These are phyloP conservation scores for Oxytorus armatus DNA, from an alignment of 2,888 invertebrate genomes.

Conservation along the genomic window DNA sequence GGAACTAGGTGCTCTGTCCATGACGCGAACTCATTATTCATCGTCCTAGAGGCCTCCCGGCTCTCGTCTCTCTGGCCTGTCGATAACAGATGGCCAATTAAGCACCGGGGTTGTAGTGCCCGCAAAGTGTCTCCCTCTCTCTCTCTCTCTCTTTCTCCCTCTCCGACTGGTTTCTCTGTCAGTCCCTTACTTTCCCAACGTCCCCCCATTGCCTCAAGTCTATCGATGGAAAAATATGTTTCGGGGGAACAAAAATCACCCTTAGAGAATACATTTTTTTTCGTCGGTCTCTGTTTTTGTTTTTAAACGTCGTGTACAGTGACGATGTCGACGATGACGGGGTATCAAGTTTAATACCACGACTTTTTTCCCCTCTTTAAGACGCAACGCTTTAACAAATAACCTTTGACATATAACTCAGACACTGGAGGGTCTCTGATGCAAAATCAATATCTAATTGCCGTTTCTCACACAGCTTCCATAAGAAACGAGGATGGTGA, in stretches of 20 bases:
- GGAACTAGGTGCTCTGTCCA: conserved; percentile 50
- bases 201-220: neutral
- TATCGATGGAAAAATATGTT: conserved; percentile 27
- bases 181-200: conserved; percentile 2
- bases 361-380: conserved; percentile 2
- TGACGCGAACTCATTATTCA: conserved; percentile 68
- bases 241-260: conserved; percentile 5
- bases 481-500: conserved; percentile 15
- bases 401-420: conserved; percentile 61
- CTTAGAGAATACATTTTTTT: conserved; percentile 21
- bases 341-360: conserved; percentile 18
- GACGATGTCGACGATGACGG: neutral
- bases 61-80: conserved; percentile 57
- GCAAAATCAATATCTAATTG: conserved; percentile 82
- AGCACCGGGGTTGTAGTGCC: conserved; percentile 56
- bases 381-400: conserved; percentile 74
- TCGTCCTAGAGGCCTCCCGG: conserved; percentile 45
- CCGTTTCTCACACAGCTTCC: conserved; percentile 67
- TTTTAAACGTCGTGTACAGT: conserved; percentile 23
- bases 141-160: conserved; percentile 4
- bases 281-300: neutral
- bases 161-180: conserved; percentile 1
- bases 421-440: conserved; percentile 72
- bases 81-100: conserved; percentile 68
- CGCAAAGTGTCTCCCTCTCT: conserved; percentile 44